Base-by-base conservation (phyloP, 2,113 vertebrate species). In the Lonchura striata region DNA sequence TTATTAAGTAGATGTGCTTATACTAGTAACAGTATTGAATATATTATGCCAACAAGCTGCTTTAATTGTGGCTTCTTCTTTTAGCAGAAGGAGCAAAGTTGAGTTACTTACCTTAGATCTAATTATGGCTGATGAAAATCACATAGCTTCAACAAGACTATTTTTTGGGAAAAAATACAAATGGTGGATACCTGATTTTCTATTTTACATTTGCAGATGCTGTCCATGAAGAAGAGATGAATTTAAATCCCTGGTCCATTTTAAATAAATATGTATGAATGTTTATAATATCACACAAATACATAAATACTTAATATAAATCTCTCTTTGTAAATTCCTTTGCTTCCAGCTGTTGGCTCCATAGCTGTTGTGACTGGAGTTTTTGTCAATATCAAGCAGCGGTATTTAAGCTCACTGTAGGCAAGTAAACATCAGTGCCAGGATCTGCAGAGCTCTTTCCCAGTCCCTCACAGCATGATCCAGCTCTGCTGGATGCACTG, bases 391-490 rank as follows among this genome's bases (percentile, higher is more conserved):
- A 83, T 74, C 64, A 84, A 41, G 64, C 30, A 64, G 39, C 0
- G 1, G 9, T 39, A 60, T 83, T 94, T 79, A 86, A 91, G 44
- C 15, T 81, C 72, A 46, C 37, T 0, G 0, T 28, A 52, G 53
- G 69, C 44, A 83, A 68, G 17, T 33, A 94, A 84, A 44, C 25
- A 64, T 42, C 41, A 82, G 53, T 82, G n/a, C 10, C 69, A 81
- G 60, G 44, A 28, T 70, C 18, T 4, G 1, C 41, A 60, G 44
- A 57, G 49, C 15, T 8, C 2, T 59, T 93, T 94, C 68, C 22
- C 5, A 2, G 30, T 25, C 9, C 37, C 31, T 86, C 0, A 0
- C 72, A 78, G 39, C 5, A 3, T 0, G 10, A 49, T 31, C 22
- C 24, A 14, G 11, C 33, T 75, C 82, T 64, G 42, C 23, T 88